These are phyloP conservation scores for Aphidius gifuensis DNA, from an alignment of 1,140 invertebrate species.

Conservation along the genomic window DNA sequence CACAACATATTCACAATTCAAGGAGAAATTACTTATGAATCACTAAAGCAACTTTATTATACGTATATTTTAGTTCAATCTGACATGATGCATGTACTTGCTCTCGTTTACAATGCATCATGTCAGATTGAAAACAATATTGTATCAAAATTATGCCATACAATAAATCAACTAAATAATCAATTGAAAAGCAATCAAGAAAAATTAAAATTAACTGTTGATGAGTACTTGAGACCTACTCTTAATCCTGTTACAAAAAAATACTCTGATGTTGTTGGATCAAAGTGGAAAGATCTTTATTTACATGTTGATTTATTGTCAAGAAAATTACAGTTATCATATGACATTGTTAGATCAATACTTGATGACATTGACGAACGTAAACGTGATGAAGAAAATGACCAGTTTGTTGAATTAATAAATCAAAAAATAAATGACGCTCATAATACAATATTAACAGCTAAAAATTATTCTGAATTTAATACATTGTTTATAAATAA, in stretches of 20 bases:
- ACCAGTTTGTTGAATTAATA: constrained; percentile 29
- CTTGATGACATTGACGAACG: constrained; percentile 39
- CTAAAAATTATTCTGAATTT: constrained; percentile 44
- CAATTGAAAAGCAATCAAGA: constrained; percentile 27
- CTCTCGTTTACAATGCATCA: constrained; percentile 33
- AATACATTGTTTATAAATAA: constrained; percentile 37
- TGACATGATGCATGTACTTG: constrained; percentile 44
- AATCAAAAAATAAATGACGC: constrained; percentile 37
- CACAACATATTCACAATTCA: constrained; percentile 28
- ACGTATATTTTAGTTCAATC: constrained; percentile 46
- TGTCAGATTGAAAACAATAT: constrained; percentile 22
- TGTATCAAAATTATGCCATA: constrained; percentile 30
- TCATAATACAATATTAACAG: constrained; percentile 41
- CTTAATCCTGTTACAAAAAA: constrained; percentile 29
- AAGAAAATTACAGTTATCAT: constrained; percentile 42
- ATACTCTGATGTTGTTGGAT: constrained; percentile 31
- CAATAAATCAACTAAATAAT: constrained; percentile 31
- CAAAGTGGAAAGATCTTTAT: constrained; percentile 46
- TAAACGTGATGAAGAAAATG: constrained; percentile 23
- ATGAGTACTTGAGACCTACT: constrained; percentile 35
- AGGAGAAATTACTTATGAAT: constrained; percentile 41
- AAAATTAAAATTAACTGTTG: constrained; percentile 33
- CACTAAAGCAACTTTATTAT: constrained; percentile 44
- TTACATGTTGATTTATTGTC: constrained; percentile 45
- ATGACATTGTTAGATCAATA: constrained; percentile 36